Evolutionary conservation across 2,797 vertebrate species (phyloP).

Genomic region (Calcarius lapponicus): DNA sequence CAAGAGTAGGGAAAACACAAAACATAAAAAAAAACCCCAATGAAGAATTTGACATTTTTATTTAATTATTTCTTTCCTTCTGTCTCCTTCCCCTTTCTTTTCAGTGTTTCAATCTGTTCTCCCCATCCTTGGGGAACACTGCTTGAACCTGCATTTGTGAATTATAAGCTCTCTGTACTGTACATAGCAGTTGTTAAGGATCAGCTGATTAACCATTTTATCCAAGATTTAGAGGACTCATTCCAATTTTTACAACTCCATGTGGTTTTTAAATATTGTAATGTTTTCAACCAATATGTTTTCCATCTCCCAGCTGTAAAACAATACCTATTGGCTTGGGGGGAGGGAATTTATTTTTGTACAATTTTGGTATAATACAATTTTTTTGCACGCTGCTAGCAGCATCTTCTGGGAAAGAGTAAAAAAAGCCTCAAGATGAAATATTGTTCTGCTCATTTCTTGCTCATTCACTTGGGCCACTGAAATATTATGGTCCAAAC

Average conservation of each 20-base stretch:
- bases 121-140: constrained; percentile 51
- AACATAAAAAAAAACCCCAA: constrained; percentile 14
- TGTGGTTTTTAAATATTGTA: constrained; percentile 72
- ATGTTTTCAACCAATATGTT: constrained; percentile 69
- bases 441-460: not conserved
- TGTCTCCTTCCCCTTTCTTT: not conserved
- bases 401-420: constrained; percentile 42
- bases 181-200: constrained; percentile 35
- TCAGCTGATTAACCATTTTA: constrained; percentile 72
- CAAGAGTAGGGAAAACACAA: constrained; percentile 39
- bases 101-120: constrained; percentile 57
- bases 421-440: not conserved
- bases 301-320: constrained; percentile 62
- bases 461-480: not conserved
- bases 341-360: constrained; percentile 11
- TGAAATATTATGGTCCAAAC: not conserved
- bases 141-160: constrained; percentile 66
- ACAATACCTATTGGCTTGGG: constrained; percentile 36
- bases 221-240: constrained; percentile 69
- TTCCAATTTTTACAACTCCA: constrained; percentile 73
- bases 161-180: constrained; percentile 53
- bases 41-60: constrained; percentile 56
- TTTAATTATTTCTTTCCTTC: constrained; percentile 5
- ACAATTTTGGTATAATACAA: not conserved
- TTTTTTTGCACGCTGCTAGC: not conserved